Evolutionary conservation across 1,140 invertebrate genomes (phyloP), one percentile per base, ranked within the genome.

Genomic region (Coptotermes formosanus): DNA sequence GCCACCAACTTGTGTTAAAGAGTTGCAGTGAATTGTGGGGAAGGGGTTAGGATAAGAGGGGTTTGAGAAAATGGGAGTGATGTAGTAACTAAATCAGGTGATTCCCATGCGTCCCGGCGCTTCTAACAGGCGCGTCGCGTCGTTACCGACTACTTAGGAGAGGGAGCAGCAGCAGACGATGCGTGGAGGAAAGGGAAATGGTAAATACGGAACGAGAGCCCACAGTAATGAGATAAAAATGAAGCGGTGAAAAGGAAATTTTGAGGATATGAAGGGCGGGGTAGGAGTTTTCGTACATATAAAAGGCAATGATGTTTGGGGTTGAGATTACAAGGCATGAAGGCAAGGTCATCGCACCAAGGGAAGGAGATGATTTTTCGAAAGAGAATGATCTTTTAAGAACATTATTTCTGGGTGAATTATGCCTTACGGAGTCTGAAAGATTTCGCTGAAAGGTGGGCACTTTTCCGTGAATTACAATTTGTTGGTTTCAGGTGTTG

Each of bases 21-120:
- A 75, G 64, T 75, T 75, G 25, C 64, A 75, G 64, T 30, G 64
- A 75, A 25, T n/a, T 25, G 64, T 25, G 64, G 64, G n/a, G 25
- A 30, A 75, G n/a, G 64, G 64, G 52, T 55, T 55, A 4, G 19
- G 52, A 16, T 55, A 55, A 16, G 52, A 4, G 19, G 52, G 52
- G 52, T 55, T 4, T 21, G 52, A 19, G 52, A 55, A 55, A 75
- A 30, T 75, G 64, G 25, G 64, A 30, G 64, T 25, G 64, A 9
- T n/a, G 64, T 75, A 75, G 64, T 75, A 75, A 75, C 82, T 83
- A 83, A 83, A 83, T 83, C 82, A 83, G 82, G 82, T 52, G 25
- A 83, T 83, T 83, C 82, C 43, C 44, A 83, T 83, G 82, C 82
- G 82, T 83, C 43, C 43, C 82, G 82, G 43, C 82, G 82, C 82